A percentile compares a stretch with the other conserved stretches of the same genome.
phyloP scores from a whole-genome alignment of 2,888 invertebrate species.

The Siphlonurus alternatus region DNA sequence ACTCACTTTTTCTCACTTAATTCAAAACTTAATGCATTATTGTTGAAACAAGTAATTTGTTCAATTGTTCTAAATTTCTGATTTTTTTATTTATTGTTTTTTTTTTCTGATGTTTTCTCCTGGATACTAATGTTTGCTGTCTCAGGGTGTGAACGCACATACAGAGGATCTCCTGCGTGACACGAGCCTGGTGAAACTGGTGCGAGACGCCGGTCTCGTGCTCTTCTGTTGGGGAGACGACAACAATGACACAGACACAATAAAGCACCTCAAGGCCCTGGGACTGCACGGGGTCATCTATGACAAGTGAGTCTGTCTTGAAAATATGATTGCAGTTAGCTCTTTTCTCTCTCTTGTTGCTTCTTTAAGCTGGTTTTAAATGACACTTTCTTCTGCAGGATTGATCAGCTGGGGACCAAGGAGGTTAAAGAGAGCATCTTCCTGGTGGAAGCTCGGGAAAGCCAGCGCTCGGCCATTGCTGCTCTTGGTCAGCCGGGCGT shows the following conservation, averaged over 20 bases:
- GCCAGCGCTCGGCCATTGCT: not conserved
- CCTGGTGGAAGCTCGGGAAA: constrained; percentile 55
- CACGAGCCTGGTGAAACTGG: constrained; percentile 60
- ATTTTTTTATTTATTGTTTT: too few species aligned
- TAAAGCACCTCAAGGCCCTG: constrained; percentile 67
- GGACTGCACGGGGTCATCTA: constrained; percentile 94
- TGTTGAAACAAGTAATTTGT: too few species aligned
- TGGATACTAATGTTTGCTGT: too few species aligned
- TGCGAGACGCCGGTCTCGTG: constrained; percentile 63
- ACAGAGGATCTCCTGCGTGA: constrained; percentile 81
- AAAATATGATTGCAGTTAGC: not conserved
- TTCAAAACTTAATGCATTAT: too few species aligned
- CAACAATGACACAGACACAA: constrained; percentile 73
- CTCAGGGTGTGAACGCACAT: constrained; percentile 74
- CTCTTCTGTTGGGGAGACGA: constrained; percentile 98
- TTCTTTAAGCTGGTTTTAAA: not conserved
- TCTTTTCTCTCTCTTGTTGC: not conserved
- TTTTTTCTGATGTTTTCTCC: too few species aligned
- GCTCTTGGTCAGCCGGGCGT: not conserved
- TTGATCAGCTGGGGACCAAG: constrained; percentile 55
- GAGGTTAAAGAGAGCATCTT: constrained; percentile 70
- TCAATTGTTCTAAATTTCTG: too few species aligned
- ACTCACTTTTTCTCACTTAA: too few species aligned
- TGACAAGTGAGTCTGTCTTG: constrained; percentile 48
- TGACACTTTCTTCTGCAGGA: constrained; percentile 22